phyloP scores from a whole-genome alignment of 2,888 invertebrate genomes.

The Patella ulyssiponensis region DNA sequence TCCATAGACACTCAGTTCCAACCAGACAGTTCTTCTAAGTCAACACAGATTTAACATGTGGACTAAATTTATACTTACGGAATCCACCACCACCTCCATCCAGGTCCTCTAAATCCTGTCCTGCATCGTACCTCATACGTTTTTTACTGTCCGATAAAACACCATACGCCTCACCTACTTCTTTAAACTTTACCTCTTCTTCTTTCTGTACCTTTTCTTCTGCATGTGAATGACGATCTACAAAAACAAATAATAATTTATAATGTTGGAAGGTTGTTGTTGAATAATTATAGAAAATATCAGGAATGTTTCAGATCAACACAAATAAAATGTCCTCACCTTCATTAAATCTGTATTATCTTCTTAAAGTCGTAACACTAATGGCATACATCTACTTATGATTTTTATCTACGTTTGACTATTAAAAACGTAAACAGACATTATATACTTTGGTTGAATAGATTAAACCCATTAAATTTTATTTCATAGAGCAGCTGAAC shows the following conservation, averaged over 20 bases:
- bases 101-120: constrained; percentile 84
- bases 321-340: no score
- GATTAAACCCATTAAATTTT: no score
- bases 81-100: constrained; percentile 73
- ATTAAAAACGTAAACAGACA: no score
- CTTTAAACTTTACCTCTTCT: constrained; percentile 94
- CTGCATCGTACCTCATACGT: constrained; percentile 90
- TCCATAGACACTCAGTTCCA: no score
- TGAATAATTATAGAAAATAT: neutral
- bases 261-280: neutral
- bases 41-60: no score
- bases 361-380: no score
- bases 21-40: no score
- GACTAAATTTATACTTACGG: constrained; percentile 39
- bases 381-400: no score
- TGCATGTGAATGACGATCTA: constrained; percentile 91
- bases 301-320: neutral
- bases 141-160: constrained; percentile 92
- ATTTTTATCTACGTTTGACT: no score
- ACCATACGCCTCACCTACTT: constrained; percentile 95
- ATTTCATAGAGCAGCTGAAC: constrained; percentile 20
- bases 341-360: no score
- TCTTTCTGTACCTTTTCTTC: constrained; percentile 87
- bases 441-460: no score
- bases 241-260: neutral